phyloP scores from a whole-genome alignment of 2,113 vertebrate genomes.

The Pavo muticus region DNA sequence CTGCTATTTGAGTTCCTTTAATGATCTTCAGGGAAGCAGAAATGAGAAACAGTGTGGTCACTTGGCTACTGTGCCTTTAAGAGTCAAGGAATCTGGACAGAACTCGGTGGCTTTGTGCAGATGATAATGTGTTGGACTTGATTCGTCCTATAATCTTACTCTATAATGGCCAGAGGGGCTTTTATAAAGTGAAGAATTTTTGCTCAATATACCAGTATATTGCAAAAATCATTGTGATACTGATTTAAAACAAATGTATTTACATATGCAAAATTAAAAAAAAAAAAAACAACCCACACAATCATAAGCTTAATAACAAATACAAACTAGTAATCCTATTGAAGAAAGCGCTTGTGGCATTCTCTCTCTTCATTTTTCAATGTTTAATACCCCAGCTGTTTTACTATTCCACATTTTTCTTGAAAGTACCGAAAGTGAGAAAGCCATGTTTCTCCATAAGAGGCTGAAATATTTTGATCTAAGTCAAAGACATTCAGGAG shows the following conservation, averaged over 20 bases:
- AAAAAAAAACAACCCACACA: background rate
- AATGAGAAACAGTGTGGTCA: background rate
- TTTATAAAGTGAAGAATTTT: slow-evolving; percentile 22
- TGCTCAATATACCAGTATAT: background rate
- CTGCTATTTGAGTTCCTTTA: background rate
- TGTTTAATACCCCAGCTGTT: slow-evolving; percentile 35
- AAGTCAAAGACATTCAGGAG: slow-evolving; percentile 43
- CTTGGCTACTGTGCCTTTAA: slow-evolving; percentile 25
- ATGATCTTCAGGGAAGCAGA: background rate
- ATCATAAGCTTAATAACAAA: slow-evolving; percentile 32
- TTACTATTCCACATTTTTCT: slow-evolving; percentile 20
- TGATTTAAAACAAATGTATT: slow-evolving; percentile 58
- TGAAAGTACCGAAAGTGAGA: background rate
- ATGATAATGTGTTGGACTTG: background rate
- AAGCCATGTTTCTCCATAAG: slow-evolving; percentile 17
- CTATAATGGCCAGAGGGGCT: background rate
- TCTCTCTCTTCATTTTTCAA: slow-evolving; percentile 18
- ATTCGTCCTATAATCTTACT: background rate
- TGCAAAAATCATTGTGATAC: slow-evolving; percentile 35
- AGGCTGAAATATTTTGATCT: slow-evolving; percentile 53
- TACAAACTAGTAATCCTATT: slow-evolving; percentile 1
- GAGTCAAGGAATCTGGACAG: background rate
- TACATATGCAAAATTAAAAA: slow-evolving; percentile 36
- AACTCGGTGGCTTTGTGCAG: background rate
- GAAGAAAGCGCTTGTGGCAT: slow-evolving; percentile 6